These are phyloP conservation scores for Bothrops alternatus DNA, from an alignment of 2,797 vertebrate species.

Conservation along the genomic window DNA sequence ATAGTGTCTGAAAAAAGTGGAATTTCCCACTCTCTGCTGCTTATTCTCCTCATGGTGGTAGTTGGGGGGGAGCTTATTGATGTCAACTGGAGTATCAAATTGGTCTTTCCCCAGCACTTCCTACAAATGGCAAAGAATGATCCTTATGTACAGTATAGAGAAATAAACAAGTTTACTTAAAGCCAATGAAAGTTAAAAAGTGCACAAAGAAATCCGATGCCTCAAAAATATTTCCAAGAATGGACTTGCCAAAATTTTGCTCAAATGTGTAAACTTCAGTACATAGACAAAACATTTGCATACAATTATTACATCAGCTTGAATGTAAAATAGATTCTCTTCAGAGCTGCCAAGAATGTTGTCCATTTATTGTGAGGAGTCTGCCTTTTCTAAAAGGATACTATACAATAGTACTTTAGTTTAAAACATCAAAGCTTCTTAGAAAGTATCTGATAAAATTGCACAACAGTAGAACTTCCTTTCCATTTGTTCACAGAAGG, in stretches of 20 bases:
- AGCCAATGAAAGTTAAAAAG: background rate
- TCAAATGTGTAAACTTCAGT: background rate
- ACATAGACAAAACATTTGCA: background rate
- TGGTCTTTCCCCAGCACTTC: constrained; percentile 9
- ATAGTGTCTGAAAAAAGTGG: constrained; percentile 54
- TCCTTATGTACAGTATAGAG: background rate
- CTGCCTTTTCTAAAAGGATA: background rate
- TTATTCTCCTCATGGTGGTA: constrained; percentile 62
- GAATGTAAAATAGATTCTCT: background rate
- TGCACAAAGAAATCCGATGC: background rate
- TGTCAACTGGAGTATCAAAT: constrained; percentile 51
- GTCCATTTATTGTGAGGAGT: background rate
- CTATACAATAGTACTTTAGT: background rate
- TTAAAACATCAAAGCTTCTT: background rate
- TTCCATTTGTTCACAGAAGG: background rate
- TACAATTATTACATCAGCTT: background rate
- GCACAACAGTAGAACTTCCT: background rate
- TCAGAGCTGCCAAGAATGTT: background rate
- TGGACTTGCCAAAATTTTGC: background rate
- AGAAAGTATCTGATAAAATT: background rate
- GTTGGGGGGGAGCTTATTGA: constrained; percentile 53
- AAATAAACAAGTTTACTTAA: background rate
- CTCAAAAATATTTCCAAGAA: background rate
- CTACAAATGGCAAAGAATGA: background rate
- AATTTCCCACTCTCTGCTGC: constrained; percentile 52